Conservation (phyloP, 2,113 vertebrate genomes). For the Fregetta grallaria region DNA sequence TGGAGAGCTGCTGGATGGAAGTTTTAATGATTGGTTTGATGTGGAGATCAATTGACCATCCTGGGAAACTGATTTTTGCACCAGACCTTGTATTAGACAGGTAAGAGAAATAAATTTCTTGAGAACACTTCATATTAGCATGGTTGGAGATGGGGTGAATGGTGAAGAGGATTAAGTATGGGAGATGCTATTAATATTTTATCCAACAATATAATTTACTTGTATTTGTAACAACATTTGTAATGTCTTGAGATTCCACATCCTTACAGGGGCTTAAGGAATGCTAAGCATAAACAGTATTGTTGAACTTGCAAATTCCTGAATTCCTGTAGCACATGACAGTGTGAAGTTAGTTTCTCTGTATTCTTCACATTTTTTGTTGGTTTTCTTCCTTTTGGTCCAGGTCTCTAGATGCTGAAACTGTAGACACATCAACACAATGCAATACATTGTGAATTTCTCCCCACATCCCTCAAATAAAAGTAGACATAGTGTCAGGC, state of each 20-base stretch:
- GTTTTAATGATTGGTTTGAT: slow-evolving; percentile 96
- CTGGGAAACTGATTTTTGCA: slow-evolving; percentile 94
- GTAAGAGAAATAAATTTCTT: slow-evolving; percentile 67
- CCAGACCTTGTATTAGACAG: slow-evolving; percentile 92
- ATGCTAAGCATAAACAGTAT: neutral
- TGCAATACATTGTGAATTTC: neutral
- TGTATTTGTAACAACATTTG: neutral
- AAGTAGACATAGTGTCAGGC: neutral
- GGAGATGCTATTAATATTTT: neutral
- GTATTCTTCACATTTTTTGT: neutral
- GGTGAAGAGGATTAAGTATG: neutral
- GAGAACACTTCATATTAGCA: neutral
- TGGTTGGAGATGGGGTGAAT: neutral
- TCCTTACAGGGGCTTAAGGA: neutral
- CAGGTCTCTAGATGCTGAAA: neutral
- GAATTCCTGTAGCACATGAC: neutral
- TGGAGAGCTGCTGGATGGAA: slow-evolving; percentile 98
- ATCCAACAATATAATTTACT: neutral
- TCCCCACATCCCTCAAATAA: neutral
- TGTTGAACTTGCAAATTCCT: neutral
- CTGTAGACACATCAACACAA: neutral
- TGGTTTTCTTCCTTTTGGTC: neutral
- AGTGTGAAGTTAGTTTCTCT: neutral
- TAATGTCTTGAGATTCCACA: neutral
- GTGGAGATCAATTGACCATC: slow-evolving; percentile 95